Evolutionary conservation across 2,888 invertebrate species (phyloP), one percentile per base, ranked within the genome.

Genomic region (Spilarctia lutea): DNA sequence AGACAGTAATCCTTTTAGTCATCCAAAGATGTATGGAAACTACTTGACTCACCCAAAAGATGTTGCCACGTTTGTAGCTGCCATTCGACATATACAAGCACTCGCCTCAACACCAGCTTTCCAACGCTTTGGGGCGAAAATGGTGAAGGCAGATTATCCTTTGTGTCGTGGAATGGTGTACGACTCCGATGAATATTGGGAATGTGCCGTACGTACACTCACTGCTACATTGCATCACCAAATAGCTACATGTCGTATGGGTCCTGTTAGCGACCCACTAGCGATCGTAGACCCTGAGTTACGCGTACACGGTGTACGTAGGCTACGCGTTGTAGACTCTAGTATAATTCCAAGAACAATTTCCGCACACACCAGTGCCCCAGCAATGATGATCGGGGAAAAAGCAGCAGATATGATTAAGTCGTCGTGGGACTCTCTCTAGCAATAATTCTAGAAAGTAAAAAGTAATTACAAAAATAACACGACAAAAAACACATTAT

Each of bases 21-120:
- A 97, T 83, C 98, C 99, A 0, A 92, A 97, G n/a, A 97, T 99
- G 83, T 97, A 98, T 84, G 97, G 98, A 0, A 98, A 98, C 85
- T 98, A 98, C 89, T 96, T 98, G 77, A 96, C 96, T 0, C 96
- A 98, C 86, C 96, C 96, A 8, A 89, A 81, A 39, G 96, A 98
- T 84, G 91, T 97, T 0, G 95, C 96, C n/a, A 96, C 96, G 1
- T 91, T 97, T 70, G 89, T 97, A 10, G 96, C 96, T 27, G 96
- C 97, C 0, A 96, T 97, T 65, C 97, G 97, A 81, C 96, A 97
- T 76, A 90, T 96, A 2, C 96, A 97, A 77, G 93, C 95, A 68
- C 88, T 98, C 30, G 93, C 96, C 0, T 86, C 96, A 65, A 97
- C 97, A 3, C 94, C 96, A 2, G 96, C 97, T 0, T 96, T 98